Evolutionary conservation across 2,888 invertebrate genomes (phyloP), one percentile per base, ranked within the genome.

Genomic region (Ctena decussata): DNA sequence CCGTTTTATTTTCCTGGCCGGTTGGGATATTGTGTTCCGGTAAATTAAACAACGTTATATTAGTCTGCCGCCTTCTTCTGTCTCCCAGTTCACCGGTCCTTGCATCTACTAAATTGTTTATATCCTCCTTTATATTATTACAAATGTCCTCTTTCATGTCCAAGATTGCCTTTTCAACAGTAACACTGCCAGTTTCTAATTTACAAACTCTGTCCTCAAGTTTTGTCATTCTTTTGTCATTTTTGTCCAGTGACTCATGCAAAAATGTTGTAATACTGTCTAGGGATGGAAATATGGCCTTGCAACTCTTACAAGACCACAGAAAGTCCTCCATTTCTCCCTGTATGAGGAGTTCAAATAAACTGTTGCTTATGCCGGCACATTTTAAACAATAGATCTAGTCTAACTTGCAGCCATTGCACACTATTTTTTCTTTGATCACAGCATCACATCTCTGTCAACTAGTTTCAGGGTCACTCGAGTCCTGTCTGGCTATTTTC

Each of bases 241-340:
- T 60, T 60, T 60, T 60, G 5, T 6, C 30, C 60, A 60, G 27
- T 27, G 60, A 60, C 27, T 60, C 60, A 30, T 60, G 27, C 30
- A 60, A 30, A 18, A 30, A 60, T 60, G 8, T 60, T 24, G 60
- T 60, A 30, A 60, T 60, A 30, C 27, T 60, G 18, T 60, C 60
- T 6, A 60, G 60, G 60, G 60, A 60, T 27, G 60, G 60, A 60
- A 60, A 60, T 27, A 30, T 60, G 8, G 60, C 60, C 18, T 30
- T 60, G 30, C 60, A 60, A 21, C 27, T 60, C 27, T 30, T 60
- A 30, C 60, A 60, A 11, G 60, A 60, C 60, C 60, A 60, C 60
- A 60, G 18, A 30, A 60, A 60, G 60, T 60, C 60, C 60, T 60
- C 60, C 60, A 60, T 60, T 27, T 60, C 60, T 60, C 60, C 60